A percentile compares a stretch with the other conserved stretches of the same genome.
Evolutionary conservation across 2,797 vertebrate species (phyloP).

Genomic region (Pampus argenteus): DNA sequence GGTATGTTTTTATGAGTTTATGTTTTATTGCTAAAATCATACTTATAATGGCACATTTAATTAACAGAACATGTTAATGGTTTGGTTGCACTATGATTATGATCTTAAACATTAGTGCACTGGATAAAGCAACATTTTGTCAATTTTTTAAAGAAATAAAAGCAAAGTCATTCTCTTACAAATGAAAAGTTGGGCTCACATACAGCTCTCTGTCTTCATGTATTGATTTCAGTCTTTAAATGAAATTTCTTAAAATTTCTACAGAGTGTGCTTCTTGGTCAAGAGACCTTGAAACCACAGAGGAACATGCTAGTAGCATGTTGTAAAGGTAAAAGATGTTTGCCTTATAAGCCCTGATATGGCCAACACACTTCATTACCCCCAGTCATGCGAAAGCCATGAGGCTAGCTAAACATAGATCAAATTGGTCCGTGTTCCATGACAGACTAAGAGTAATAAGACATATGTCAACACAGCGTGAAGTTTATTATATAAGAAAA

Average conservation of each 20-base stretch:
- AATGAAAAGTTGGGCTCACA: background rate
- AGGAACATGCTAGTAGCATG: background rate
- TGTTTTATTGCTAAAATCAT: background rate
- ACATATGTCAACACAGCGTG: background rate
- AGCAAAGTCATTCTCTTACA: background rate
- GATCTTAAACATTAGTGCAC: no score
- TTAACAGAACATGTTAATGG: background rate
- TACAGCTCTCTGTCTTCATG: background rate
- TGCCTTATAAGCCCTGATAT: constrained; percentile 10
- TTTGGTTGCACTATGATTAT: background rate
- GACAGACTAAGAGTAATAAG: constrained; percentile 10
- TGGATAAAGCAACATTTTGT: background rate
- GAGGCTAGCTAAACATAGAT: constrained; percentile 1
- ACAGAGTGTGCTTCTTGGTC: background rate
- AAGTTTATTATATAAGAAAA: background rate
- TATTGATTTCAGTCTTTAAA: no score
- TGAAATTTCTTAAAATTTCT: no score
- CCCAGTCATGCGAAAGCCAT: constrained; percentile 29
- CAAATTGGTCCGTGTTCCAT: background rate
- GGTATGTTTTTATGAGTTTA: background rate
- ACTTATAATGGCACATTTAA: background rate
- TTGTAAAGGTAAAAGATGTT: background rate
- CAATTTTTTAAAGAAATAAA: background rate
- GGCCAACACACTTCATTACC: constrained; percentile 9
- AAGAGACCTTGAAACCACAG: background rate